phyloP scores from a whole-genome alignment of 1,140 invertebrate species.

The Capitella teleta region DNA sequence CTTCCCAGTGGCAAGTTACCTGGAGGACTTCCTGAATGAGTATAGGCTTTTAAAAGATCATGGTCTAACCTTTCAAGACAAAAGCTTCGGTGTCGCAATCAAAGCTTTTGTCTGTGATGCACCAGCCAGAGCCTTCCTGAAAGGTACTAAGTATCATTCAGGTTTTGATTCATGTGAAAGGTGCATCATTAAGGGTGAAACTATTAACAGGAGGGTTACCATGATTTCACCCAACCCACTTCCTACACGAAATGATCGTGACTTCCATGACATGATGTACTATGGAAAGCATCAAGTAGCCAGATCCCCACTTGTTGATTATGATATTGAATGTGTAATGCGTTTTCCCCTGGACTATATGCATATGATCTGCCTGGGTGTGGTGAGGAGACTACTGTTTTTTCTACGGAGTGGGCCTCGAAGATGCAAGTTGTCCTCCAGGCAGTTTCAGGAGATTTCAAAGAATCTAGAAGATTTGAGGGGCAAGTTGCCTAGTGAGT shows the following conservation, averaged over 20 bases:
- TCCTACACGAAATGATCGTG: conserved; percentile 15
- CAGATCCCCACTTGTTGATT: conserved; percentile 1
- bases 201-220: no score
- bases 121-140: conserved; percentile 2
- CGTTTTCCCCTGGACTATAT: conserved; percentile 27
- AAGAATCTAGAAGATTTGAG: not conserved
- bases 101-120: conserved; percentile 7
- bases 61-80: not conserved
- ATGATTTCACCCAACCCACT: no score
- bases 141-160: not conserved
- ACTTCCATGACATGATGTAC: conserved; percentile 15
- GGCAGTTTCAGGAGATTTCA: not conserved
- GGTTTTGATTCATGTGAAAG: conserved; percentile 6
- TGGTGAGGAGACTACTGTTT: conserved; percentile 10
- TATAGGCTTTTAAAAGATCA: not conserved
- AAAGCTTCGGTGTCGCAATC: not conserved
- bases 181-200: not conserved
- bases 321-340: conserved; percentile 16
- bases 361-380: conserved; percentile 32
- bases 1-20: not conserved
- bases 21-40: not conserved
- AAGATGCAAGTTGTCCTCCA: no score
- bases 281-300: conserved; percentile 15
- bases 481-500: conserved; percentile 21
- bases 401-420: not conserved